Percentiles rank a stretch among this genome's conserved stretches.
Evolutionary conservation across 2,888 invertebrate genomes (phyloP).

Genomic region (Trachelus stipa): DNA sequence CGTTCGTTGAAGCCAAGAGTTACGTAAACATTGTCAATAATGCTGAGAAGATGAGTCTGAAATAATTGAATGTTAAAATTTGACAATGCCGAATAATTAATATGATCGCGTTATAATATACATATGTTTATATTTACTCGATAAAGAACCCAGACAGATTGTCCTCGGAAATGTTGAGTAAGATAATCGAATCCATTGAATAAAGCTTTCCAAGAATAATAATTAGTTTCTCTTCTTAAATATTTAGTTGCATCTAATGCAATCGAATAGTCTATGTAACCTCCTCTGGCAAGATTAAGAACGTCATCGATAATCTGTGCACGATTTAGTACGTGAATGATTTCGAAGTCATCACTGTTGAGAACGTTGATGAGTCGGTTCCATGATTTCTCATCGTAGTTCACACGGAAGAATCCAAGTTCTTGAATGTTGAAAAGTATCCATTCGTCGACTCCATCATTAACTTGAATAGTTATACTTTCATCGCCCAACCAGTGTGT

Average conservation of each 20-base stretch:
- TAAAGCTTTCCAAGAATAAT: conserved; percentile 80
- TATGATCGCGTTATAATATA: too few species aligned
- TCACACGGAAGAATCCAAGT: conserved; percentile 73
- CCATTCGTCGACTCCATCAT: conserved; percentile 38
- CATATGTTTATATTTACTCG: too few species aligned
- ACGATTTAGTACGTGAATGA: conserved; percentile 76
- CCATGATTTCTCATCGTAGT: conserved; percentile 76
- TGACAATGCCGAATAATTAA: too few species aligned
- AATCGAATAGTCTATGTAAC: conserved; percentile 71
- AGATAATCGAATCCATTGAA: conserved; percentile 66
- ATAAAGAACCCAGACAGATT: conserved; percentile 1
- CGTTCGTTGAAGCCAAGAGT: conserved; percentile 70
- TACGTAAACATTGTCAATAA: conserved; percentile 67
- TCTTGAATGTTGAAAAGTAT: conserved; percentile 50
- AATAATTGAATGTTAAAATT: conserved; percentile 29
- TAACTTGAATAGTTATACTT: conserved; percentile 64
- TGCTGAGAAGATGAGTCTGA: conserved; percentile 64
- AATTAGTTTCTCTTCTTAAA: conserved; percentile 75
- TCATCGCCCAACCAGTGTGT: conserved; percentile 67
- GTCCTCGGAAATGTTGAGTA: conserved; percentile 45
- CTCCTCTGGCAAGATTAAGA: conserved; percentile 79
- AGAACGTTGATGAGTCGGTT: conserved; percentile 68
- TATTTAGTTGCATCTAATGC: conserved; percentile 78
- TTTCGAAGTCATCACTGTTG: conserved; percentile 59
- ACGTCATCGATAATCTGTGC: conserved; percentile 87